Evolutionary conservation across 2,113 vertebrate genomes (phyloP), one percentile per base, ranked within the genome.

Genomic region (Puntigrus tetrazona): DNA sequence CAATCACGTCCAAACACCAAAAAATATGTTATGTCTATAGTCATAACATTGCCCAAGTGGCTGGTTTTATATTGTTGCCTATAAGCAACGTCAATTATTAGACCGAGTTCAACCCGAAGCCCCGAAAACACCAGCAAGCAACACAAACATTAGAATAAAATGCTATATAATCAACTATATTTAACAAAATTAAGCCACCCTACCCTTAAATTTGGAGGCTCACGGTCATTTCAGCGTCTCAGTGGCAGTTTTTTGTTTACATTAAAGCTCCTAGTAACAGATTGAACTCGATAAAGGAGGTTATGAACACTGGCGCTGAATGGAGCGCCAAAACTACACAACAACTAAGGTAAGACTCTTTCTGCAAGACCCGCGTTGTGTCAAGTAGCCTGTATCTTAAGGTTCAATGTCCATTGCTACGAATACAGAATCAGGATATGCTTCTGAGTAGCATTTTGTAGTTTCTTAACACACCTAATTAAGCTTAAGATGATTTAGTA

Each of bases 251-350:
- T n/a, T 84, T 45, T 43, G 75, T 84, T 84, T 50, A 67, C 34
- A 43, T 55, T 18, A 20, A 52, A 13, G 36, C 45, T 38, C 75
- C 36, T 84, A 22, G 63, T 59, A 84, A 84, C 83, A 84, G 52
- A n/a, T n/a, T n/a, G n/a, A n/a, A 65, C 45, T 2, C 18, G 6
- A 45, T 34, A 78, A 50, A 55, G 7, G 5, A 38, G 65, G n/a
- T 11, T 14, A 63, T 10, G 10, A 13, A n/a, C 11, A 29, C 59
- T 2, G 29, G 4, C 18, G 31, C 65, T 36, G 36, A 34, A 16
- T 9, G 20, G 5, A 69, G 65, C 65, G 18, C 31, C 18, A 34
- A 36, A 38, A 69, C 38, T 7, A 69, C 34, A 34, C 16, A 38
- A 69, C 31, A 3, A 55, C 14, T 10, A 13, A 3, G 9, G 13